Base-by-base conservation (phyloP, 2,888 invertebrate genomes). In the Iselma pallidipennis region DNA sequence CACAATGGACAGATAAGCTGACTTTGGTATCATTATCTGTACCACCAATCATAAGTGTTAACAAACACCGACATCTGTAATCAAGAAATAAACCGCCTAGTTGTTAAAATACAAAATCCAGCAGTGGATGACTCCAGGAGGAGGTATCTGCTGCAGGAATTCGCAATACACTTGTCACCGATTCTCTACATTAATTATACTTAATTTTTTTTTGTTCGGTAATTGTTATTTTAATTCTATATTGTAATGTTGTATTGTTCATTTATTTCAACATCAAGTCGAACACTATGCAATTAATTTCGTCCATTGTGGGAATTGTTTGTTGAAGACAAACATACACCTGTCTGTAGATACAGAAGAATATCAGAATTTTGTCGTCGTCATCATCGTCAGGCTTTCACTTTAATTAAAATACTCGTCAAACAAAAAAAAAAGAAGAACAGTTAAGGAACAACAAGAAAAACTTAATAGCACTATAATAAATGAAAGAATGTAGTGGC, bases 1-100 rank as follows among this genome's bases (percentile, higher is more conserved):
- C 56, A 67, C 67, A 70, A 70, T 67, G 65, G 66, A 62, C 61
- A 52, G 60, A 60, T 64, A 64, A 64, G 61, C 31, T 63, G 63
- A 60, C 63, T 63, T 54, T 63, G 59, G 33, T 63, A 63, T 63
- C 63, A 63, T 63, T 63, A 63, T 45, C 45, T 51, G 57, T 57
- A 59, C 52, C 54, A 50, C 52, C 45, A 60, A 63, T 63, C 60
- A 60, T 57, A 53, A 57, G 59, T 63, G 59, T 63, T 63, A 63
- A 63, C 59, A 63, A 63, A 63, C 63, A 63, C 63, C 59, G 54
- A 57, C 31, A 28, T 60, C 63, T 63, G 37, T 63, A 63, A 63
- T 63, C 57, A 45, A 23, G 45, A 45, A 45, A 6, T 21, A 16
- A 45, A 23, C 45, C 45, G 45, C 45, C 19, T 9, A 23, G 10